Percentiles rank a stretch among this genome's conserved stretches.
Conservation (phyloP, 1,140 invertebrate genomes). For the Muscidifurax raptorellus region DNA sequence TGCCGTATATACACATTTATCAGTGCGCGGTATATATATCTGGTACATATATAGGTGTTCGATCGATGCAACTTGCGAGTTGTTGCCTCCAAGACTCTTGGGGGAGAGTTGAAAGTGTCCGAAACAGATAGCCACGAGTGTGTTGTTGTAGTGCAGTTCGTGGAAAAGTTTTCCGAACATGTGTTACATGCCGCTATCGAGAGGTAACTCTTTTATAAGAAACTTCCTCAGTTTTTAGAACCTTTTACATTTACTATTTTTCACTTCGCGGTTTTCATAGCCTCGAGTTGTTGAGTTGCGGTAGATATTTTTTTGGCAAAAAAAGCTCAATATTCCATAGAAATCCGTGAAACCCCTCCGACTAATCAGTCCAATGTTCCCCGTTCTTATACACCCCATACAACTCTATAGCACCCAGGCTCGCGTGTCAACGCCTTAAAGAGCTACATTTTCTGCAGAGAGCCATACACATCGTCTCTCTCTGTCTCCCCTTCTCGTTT, state of each 20-base stretch:
- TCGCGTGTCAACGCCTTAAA: background rate
- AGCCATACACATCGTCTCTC: background rate
- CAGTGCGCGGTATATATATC: background rate
- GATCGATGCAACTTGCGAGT: background rate
- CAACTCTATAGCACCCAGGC: background rate
- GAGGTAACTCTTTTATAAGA: background rate
- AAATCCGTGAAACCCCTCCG: too few relatives aligned
- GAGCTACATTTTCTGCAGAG: conserved; percentile 4
- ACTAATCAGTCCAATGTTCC: background rate
- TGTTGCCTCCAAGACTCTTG: background rate
- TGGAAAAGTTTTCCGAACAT: background rate
- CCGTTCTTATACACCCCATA: background rate
- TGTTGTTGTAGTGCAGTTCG: background rate
- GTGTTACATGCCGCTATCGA: background rate
- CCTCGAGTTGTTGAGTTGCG: too few relatives aligned
- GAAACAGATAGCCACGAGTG: background rate
- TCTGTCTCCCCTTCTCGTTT: background rate
- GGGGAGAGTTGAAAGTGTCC: background rate
- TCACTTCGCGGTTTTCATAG: too few relatives aligned
- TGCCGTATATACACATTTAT: background rate
- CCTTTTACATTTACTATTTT: too few relatives aligned
- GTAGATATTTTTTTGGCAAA: too few relatives aligned
- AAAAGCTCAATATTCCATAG: too few relatives aligned
- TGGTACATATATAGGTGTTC: background rate
- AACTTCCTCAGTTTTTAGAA: background rate